phyloP scores from a whole-genome alignment of 2,797 vertebrate species.

The Pogonophryne albipinna region DNA sequence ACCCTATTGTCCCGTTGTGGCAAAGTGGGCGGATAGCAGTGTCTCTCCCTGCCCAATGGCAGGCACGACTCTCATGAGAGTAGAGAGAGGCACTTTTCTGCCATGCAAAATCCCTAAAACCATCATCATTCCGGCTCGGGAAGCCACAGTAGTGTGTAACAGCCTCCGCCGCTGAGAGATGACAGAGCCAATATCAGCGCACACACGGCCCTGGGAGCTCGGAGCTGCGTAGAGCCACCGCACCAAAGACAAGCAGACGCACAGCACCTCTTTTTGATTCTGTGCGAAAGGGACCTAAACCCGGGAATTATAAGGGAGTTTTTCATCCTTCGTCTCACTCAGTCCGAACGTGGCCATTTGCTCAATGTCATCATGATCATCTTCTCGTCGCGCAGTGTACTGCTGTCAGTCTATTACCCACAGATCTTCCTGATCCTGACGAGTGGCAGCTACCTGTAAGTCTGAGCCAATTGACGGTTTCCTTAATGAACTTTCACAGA shows the following conservation, averaged over 20 bases:
- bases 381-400: slow-evolving; percentile 94
- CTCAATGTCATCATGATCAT: slow-evolving; percentile 94
- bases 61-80: slow-evolving; percentile 91
- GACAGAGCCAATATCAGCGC: slow-evolving; percentile 87
- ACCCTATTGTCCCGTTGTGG: slow-evolving; percentile 85
- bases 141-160: slow-evolving; percentile 83
- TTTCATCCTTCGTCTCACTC: slow-evolving; percentile 60
- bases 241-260: slow-evolving; percentile 73
- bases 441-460: slow-evolving; percentile 99
- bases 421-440: slow-evolving; percentile 99
- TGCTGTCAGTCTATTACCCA: slow-evolving; percentile 97
- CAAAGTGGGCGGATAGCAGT: slow-evolving; percentile 90
- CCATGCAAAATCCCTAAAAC: slow-evolving; percentile 90
- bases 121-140: slow-evolving; percentile 88
- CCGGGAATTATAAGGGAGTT: slow-evolving; percentile 71
- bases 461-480: slow-evolving; percentile 77
- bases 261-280: slow-evolving; percentile 68
- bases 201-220: slow-evolving; percentile 85
- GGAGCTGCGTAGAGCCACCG: slow-evolving; percentile 83
- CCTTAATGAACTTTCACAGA: slow-evolving; percentile 64
- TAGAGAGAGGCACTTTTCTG: slow-evolving; percentile 83
- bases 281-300: slow-evolving; percentile 76
- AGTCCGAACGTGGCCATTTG: slow-evolving; percentile 77
- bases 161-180: slow-evolving; percentile 89
- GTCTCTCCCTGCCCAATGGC: slow-evolving; percentile 91